Conservation (phyloP, 2,113 vertebrate species). For the Danionella cerebrum region DNA sequence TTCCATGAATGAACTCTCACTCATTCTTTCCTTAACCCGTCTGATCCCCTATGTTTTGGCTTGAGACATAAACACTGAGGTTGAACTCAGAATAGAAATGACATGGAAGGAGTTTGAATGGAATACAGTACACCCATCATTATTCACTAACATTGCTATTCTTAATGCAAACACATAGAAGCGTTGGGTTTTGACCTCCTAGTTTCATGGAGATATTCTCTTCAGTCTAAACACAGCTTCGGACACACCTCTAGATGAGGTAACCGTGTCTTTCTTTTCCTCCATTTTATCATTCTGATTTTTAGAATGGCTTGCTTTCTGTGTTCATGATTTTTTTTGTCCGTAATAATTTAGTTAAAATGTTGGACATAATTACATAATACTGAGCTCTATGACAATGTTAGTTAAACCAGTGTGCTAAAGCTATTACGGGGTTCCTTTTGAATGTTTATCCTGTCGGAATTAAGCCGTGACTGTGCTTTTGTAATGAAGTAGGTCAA, state of each 20-base stretch:
- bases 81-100: conserved; percentile 43
- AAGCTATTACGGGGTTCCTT: background rate
- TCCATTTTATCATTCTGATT: background rate
- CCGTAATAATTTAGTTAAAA: no score
- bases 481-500: conserved; percentile 29
- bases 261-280: background rate
- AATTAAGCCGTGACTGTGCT: background rate
- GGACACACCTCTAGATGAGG: conserved; percentile 16
- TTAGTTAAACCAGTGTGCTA: background rate
- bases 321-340: no score
- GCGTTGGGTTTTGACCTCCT: background rate
- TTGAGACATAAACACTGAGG: conserved; percentile 56
- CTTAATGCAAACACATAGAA: background rate
- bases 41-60: conserved; percentile 40
- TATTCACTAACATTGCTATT: conserved; percentile 18
- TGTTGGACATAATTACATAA: background rate
- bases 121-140: conserved; percentile 15
- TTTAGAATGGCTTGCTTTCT: background rate
- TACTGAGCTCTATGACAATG: background rate
- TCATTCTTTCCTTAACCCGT: conserved; percentile 39
- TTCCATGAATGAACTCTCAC: conserved; percentile 56
- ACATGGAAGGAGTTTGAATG: background rate
- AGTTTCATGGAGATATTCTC: background rate
- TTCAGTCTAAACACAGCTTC: background rate
- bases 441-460: background rate